Evolutionary conservation across 2,113 vertebrate species (phyloP).

Genomic region (Pyxicephalus adspersus): DNA sequence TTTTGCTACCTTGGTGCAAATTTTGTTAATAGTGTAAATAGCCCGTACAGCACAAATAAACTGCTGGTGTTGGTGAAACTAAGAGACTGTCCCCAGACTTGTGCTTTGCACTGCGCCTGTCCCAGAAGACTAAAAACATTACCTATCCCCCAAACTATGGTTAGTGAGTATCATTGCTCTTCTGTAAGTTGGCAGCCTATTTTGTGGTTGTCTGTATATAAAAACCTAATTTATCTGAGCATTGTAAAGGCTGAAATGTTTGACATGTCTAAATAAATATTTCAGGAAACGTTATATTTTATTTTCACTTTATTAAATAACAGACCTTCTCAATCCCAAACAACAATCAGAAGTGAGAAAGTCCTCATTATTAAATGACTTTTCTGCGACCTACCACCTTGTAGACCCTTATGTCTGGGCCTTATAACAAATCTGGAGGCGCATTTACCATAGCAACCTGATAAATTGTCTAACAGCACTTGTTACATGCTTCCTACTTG

Average conservation of each 20-base stretch:
- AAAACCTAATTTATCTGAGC: neutral
- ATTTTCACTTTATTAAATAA: neutral
- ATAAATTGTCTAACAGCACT: neutral
- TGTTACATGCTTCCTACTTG: neutral
- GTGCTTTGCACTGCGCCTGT: too few relatives aligned
- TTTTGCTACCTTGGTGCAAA: too few relatives aligned
- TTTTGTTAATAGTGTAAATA: too few relatives aligned
- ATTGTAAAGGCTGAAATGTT: neutral
- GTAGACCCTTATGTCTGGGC: neutral
- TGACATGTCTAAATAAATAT: neutral
- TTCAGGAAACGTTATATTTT: neutral
- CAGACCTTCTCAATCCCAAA: neutral
- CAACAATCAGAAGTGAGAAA: neutral
- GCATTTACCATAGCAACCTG: slow-evolving; percentile 1
- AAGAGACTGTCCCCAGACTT: too few relatives aligned
- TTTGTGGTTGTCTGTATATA: neutral
- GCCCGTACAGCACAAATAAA: too few relatives aligned
- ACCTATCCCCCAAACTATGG: too few relatives aligned
- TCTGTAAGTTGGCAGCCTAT: neutral
- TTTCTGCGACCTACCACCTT: neutral
- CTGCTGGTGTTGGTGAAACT: too few relatives aligned
- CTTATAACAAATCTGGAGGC: neutral
- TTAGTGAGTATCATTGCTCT: too few relatives aligned
- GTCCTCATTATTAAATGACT: neutral
- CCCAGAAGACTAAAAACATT: too few relatives aligned